Conservation (phyloP, 2,888 invertebrate genomes). For the Erebia ligea region DNA sequence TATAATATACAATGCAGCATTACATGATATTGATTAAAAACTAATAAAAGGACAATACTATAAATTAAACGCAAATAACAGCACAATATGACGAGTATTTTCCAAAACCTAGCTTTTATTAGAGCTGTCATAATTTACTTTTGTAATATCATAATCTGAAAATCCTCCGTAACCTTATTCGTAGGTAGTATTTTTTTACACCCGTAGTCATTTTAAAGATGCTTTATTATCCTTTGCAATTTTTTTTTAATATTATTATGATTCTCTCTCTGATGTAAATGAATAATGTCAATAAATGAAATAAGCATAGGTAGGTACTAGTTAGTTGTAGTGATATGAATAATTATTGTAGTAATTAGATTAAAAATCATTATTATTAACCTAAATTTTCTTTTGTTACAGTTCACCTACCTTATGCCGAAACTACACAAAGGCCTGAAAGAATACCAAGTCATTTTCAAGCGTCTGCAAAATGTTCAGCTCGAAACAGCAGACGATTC, state of each 20-base stretch:
- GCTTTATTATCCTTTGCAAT: too few species aligned
- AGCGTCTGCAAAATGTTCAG: conserved; percentile 60
- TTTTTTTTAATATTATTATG: too few species aligned
- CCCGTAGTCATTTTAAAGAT: neutral
- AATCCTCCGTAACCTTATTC: neutral
- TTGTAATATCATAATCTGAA: neutral
- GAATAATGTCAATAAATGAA: too few species aligned
- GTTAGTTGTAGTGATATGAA: neutral
- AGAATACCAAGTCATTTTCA: conserved; percentile 68
- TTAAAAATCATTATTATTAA: conserved; percentile 9
- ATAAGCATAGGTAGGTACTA: too few species aligned
- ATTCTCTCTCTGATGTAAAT: too few species aligned
- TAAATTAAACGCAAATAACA: neutral
- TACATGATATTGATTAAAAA: neutral
- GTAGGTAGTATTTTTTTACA: neutral
- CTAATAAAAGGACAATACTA: neutral
- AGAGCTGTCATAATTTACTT: too few species aligned
- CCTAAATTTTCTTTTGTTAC: conserved; percentile 62
- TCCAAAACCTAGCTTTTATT: too few species aligned
- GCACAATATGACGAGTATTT: too few species aligned
- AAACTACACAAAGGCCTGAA: conserved; percentile 79
- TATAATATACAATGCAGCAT: neutral
- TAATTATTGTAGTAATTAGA: neutral
- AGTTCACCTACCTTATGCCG: conserved; percentile 83
- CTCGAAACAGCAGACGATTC: conserved; percentile 70